Percentiles rank a stretch among this genome's conserved stretches.
Conservation (phyloP, 2,797 vertebrate species). For the Periparus ater region DNA sequence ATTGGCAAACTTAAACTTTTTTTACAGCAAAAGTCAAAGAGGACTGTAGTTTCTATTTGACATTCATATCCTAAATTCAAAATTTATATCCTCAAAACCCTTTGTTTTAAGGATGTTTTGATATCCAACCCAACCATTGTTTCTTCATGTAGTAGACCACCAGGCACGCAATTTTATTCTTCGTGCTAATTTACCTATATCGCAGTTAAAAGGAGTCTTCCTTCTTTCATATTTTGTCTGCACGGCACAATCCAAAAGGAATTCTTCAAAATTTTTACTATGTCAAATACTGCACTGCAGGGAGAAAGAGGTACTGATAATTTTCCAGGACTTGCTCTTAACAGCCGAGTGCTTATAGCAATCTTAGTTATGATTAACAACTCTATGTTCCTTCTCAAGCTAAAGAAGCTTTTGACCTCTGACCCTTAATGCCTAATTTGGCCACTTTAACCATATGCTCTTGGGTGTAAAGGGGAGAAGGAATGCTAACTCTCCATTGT, state of each 20-base stretch:
- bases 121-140: neutral
- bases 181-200: neutral
- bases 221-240: neutral
- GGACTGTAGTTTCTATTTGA: neutral
- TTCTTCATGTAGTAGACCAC: neutral
- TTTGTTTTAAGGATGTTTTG: neutral
- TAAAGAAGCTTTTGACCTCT: neutral
- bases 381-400: neutral
- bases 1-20: neutral
- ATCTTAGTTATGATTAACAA: neutral
- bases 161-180: neutral
- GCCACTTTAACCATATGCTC: neutral
- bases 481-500: neutral
- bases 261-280: neutral
- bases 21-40: neutral
- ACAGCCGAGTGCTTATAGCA: neutral
- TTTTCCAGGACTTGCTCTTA: neutral
- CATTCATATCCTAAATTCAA: neutral
- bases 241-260: neutral
- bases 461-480: neutral
- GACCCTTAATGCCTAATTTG: neutral
- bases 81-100: neutral
- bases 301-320: neutral
- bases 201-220: neutral
- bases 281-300: neutral